phyloP scores from a whole-genome alignment of 2,113 vertebrate genomes.

The Centropus unirufus region DNA sequence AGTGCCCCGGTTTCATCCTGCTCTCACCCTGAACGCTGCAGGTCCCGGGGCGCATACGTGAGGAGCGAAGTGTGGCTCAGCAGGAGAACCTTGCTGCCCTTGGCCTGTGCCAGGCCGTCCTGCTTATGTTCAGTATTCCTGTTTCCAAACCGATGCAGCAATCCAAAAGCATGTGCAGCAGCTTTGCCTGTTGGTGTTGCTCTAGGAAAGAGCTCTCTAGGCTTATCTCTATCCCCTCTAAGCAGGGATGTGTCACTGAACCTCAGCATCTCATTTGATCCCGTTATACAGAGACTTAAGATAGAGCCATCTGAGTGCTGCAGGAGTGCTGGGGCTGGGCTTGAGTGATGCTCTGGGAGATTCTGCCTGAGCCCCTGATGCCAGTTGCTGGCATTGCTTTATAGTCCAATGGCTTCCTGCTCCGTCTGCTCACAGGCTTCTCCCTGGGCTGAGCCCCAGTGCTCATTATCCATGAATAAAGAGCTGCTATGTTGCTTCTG shows the following conservation, averaged over 20 bases:
- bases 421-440: not conserved
- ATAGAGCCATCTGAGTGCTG: not conserved
- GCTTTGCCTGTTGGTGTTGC: not conserved
- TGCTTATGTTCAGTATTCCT: not conserved
- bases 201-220: conserved; percentile 6
- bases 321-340: not conserved
- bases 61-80: not conserved
- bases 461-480: not conserved
- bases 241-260: conserved; percentile 58
- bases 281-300: conserved; percentile 39
- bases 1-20: not conserved
- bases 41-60: not conserved
- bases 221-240: conserved; percentile 48
- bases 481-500: not conserved
- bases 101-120: not conserved
- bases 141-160: not conserved
- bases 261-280: conserved; percentile 55
- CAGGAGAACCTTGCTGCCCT: not conserved
- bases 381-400: not conserved
- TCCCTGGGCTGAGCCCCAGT: not conserved
- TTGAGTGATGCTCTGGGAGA: not conserved
- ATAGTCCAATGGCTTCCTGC: not conserved
- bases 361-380: not conserved
- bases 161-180: not conserved
- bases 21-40: not conserved